Conservation (phyloP, 2,888 invertebrate genomes). For the Leptinotarsa tumamoca region DNA sequence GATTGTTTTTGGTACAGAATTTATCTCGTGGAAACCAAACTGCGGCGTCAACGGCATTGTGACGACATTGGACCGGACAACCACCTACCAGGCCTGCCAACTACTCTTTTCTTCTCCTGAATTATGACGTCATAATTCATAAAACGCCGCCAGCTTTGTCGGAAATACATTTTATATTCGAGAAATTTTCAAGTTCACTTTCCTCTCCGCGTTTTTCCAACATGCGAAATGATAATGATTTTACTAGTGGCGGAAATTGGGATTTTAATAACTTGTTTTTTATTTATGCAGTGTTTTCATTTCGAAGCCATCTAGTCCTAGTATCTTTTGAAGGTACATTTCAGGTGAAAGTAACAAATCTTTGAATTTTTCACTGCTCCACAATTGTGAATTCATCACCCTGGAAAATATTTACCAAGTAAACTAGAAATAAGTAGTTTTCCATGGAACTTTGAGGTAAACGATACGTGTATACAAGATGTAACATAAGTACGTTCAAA, state of each 20-base stretch:
- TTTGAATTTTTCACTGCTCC: no score
- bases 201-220: conserved; percentile 45
- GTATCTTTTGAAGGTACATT: no score
- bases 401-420: no score
- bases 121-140: conserved; percentile 65
- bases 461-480: no score
- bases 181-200: conserved; percentile 49
- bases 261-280: background rate
- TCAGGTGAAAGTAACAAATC: no score
- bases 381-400: no score
- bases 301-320: no score
- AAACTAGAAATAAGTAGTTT: no score
- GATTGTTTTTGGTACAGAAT: conserved; percentile 42
- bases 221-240: conserved; percentile 37
- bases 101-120: conserved; percentile 62
- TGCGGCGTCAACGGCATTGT: conserved; percentile 46
- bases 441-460: no score
- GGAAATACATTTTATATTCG: conserved; percentile 54
- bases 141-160: conserved; percentile 63
- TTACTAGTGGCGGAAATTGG: background rate
- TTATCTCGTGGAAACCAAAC: conserved; percentile 46
- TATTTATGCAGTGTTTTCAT: no score
- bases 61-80: conserved; percentile 57
- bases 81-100: conserved; percentile 64
- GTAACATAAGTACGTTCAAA: no score